Conservation (phyloP, 2,113 vertebrate genomes). For the Colinus virginianus region DNA sequence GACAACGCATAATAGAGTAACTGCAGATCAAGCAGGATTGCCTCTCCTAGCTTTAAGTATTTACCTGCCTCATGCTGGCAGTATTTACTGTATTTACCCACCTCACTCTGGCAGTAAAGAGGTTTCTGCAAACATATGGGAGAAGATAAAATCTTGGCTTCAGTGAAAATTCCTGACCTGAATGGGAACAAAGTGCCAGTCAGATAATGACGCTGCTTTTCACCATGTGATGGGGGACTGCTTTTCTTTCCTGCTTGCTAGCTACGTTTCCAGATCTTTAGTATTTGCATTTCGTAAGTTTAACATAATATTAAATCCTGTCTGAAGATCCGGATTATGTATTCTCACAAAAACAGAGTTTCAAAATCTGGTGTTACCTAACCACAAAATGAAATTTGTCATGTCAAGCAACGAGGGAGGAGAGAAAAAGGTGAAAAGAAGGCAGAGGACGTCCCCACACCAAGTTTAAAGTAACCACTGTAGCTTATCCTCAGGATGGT, state of each 20-base stretch:
- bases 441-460: neutral
- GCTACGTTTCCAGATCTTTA: neutral
- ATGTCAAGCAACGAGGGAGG: conserved; percentile 8
- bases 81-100: neutral
- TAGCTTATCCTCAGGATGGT: neutral
- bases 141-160: neutral
- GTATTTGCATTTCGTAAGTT: neutral
- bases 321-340: neutral
- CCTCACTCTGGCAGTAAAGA: neutral
- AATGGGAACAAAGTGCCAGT: neutral
- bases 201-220: neutral
- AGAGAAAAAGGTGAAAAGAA: neutral
- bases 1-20: neutral
- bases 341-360: conserved; percentile 7
- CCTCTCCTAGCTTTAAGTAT: neutral
- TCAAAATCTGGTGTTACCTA: conserved; percentile 25
- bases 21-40: neutral
- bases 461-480: neutral
- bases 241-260: neutral
- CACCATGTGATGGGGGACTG: rapidly evolving
- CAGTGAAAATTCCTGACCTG: neutral
- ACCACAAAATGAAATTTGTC: conserved; percentile 16
- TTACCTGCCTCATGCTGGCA: neutral
- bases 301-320: neutral
- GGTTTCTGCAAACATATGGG: neutral